Conservation (phyloP, 2,797 vertebrate genomes). For the Acridotheres tristis region DNA sequence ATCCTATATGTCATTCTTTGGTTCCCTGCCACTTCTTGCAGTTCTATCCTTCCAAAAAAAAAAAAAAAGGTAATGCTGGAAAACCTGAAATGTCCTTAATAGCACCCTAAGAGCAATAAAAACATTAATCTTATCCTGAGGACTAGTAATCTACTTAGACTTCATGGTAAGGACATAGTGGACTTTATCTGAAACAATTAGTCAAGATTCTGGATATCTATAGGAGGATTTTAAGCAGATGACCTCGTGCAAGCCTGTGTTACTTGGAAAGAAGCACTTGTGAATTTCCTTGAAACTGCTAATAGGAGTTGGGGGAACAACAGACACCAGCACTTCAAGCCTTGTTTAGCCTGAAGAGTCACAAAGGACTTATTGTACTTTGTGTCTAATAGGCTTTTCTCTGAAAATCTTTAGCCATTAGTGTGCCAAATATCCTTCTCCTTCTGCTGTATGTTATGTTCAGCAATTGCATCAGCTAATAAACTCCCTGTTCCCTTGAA, state of each 20-base stretch:
- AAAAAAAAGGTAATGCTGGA: neutral
- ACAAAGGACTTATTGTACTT: conserved; percentile 62
- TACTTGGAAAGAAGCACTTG: neutral
- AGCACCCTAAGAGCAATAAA: neutral
- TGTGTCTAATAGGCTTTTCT: conserved; percentile 54
- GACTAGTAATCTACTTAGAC: neutral
- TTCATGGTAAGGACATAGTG: neutral
- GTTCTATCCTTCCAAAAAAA: neutral
- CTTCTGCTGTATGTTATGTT: neutral
- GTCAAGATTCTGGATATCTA: neutral
- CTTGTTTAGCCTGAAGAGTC: conserved; percentile 55
- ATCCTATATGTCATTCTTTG: neutral
- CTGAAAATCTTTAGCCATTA: conserved; percentile 52
- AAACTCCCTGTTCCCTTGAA: neutral
- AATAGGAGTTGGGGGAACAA: conserved; percentile 2
- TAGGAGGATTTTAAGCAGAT: neutral
- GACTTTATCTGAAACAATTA: neutral
- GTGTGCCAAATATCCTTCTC: conserved; percentile 20
- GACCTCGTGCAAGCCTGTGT: neutral
- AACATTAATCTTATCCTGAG: neutral
- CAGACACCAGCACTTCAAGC: conserved; percentile 27
- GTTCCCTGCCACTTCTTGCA: neutral
- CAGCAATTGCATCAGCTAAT: conserved; percentile 32
- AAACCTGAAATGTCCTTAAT: neutral
- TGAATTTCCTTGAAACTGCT: conserved; percentile 30